Evolutionary conservation across 2,113 vertebrate genomes (phyloP).

Genomic region (Rhodinocichla rosea): DNA sequence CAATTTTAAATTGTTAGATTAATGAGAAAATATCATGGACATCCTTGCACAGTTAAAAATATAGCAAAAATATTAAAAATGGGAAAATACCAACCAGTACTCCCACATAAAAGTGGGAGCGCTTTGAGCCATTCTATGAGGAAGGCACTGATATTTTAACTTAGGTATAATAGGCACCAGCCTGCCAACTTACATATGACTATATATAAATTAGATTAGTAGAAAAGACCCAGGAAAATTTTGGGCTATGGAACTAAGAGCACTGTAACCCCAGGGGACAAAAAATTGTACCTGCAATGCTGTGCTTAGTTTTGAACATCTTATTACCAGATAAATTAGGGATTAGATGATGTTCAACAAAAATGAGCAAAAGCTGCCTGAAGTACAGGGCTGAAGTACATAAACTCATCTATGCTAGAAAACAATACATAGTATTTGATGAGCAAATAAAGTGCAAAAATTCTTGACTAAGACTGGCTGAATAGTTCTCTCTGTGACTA

Average conservation of each 20-base stretch:
- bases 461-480: not conserved
- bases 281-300: not conserved
- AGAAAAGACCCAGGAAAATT: not conserved
- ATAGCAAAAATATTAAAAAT: not conserved
- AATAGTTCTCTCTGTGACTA: not conserved
- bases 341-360: not conserved
- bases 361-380: not conserved
- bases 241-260: not conserved
- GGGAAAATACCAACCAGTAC: not conserved
- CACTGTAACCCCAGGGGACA: not conserved
- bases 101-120: not conserved
- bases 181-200: not conserved
- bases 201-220: not conserved
- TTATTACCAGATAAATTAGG: not conserved
- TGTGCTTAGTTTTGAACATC: not conserved
- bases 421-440: not conserved
- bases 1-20: not conserved
- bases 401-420: not conserved
- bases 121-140: not conserved
- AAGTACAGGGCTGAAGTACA: not conserved
- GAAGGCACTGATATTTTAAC: not conserved
- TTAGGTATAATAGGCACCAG: not conserved
- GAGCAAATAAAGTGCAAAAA: not conserved
- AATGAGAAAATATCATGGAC: not conserved
- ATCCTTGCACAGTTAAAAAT: not conserved